Evolutionary conservation across 2,888 invertebrate species (phyloP).

Genomic region (Acanthosoma haemorrhoidale): DNA sequence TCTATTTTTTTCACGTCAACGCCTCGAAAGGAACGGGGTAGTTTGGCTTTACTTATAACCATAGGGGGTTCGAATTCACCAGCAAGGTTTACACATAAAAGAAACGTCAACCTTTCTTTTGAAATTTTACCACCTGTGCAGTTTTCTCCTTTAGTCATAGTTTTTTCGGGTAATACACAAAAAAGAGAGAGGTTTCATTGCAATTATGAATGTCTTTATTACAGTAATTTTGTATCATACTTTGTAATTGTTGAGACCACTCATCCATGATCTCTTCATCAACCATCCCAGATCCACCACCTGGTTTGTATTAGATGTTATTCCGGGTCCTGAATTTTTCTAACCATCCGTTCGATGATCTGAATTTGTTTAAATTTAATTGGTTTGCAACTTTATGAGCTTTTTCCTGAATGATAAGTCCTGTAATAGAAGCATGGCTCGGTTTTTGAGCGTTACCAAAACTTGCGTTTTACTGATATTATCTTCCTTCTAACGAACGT

Average conservation of each 20-base stretch:
- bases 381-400: background rate
- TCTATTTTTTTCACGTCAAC: constrained; percentile 27
- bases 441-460: too few relatives aligned
- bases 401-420: background rate
- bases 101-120: constrained; percentile 41
- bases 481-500: background rate
- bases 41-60: constrained; percentile 39
- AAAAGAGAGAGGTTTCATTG: constrained; percentile 31
- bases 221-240: background rate
- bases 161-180: constrained; percentile 41
- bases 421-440: background rate
- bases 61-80: constrained; percentile 35
- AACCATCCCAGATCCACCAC: background rate
- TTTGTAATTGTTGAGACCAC: background rate
- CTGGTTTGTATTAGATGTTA: background rate
- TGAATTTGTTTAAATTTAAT: background rate
- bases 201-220: constrained; percentile 24
- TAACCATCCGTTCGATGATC: background rate
- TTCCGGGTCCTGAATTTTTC: background rate
- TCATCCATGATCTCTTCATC: background rate
- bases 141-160: constrained; percentile 40
- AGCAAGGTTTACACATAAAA: constrained; percentile 40
- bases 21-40: constrained; percentile 31
- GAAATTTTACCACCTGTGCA: constrained; percentile 42
- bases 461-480: too few relatives aligned